Evolutionary conservation across 1,140 invertebrate species (phyloP), one percentile per base, ranked within the genome.

Genomic region (Drosophila nebulosa): DNA sequence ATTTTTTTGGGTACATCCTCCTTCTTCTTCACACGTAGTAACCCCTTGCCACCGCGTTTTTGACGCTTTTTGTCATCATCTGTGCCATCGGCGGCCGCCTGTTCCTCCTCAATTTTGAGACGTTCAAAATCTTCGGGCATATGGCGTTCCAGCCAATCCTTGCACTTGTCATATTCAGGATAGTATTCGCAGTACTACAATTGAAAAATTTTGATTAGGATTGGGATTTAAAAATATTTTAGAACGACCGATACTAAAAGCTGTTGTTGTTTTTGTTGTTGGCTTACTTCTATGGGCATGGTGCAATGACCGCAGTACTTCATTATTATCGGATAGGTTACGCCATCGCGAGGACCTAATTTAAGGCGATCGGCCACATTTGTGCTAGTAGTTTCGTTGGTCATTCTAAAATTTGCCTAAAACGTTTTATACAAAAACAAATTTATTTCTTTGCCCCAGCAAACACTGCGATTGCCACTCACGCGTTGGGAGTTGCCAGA

Each of bases 121-220:
- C 96, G 97, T 90, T 97, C 96, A 92, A 99, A 98, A 92, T 98
- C 96, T 50, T 95, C 95, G 3, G 98, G 98, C 58, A 99, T 92
- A 94, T 99, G 96, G 35, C 96, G 96, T 91, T 99, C 97, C 50
- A 99, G 91, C 99, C 99, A 99, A 84, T 96, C 95, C 92, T 98
- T 98, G 91, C 98, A 99, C 92, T 98, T 98, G 65, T 99, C 98
- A 92, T 97, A 98, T 90, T 98, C 97, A 36, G 98, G 98, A 93
- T 98, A 98, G 92, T 98, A 99, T 94, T 99, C 98, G 92, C 98
- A 99, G 91, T 99, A 99, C 96, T 98, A 61, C 6, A 42, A 55
- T 12, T 7, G 14, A 12, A n/a, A 35, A 4, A 18, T 32, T 32
- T 1, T 32, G 4, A 3, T n/a, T n/a, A n/a, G n/a, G n/a, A n/a